Conservation (phyloP, 2,113 vertebrate species). For the Melanerpes formicivorus region DNA sequence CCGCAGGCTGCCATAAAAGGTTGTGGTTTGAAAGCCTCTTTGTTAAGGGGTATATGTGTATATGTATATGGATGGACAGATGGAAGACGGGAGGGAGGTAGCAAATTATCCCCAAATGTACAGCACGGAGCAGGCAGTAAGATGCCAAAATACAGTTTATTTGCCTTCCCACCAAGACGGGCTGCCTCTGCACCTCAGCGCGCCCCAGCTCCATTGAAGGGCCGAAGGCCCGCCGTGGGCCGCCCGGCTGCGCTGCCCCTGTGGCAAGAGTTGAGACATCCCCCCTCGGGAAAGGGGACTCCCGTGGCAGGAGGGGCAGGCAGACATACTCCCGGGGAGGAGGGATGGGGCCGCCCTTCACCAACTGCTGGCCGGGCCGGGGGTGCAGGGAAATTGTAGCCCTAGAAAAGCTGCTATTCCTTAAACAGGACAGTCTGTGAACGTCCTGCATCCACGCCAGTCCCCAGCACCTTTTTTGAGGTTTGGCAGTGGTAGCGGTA, state of each 20-base stretch:
- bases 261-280: neutral
- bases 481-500: neutral
- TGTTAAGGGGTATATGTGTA: conserved; percentile 9
- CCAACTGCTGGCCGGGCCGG: neutral
- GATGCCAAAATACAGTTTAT: neutral
- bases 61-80: neutral
- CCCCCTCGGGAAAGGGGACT: neutral
- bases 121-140: neutral
- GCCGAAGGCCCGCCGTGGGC: neutral
- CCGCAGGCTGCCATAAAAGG: conserved; percentile 21
- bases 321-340: neutral
- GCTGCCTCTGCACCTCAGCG: neutral
- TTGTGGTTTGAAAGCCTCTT: conserved; percentile 36
- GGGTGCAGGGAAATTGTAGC: neutral
- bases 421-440: neutral
- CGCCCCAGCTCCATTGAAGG: neutral
- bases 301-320: neutral
- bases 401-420: neutral
- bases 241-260: neutral
- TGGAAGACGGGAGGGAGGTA: neutral
- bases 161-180: neutral
- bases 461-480: neutral
- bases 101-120: neutral
- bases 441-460: too few relatives aligned
- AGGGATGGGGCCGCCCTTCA: neutral